These are phyloP conservation scores for Pedionomus torquatus DNA, from an alignment of 2,113 vertebrate species.

Conservation along the genomic window DNA sequence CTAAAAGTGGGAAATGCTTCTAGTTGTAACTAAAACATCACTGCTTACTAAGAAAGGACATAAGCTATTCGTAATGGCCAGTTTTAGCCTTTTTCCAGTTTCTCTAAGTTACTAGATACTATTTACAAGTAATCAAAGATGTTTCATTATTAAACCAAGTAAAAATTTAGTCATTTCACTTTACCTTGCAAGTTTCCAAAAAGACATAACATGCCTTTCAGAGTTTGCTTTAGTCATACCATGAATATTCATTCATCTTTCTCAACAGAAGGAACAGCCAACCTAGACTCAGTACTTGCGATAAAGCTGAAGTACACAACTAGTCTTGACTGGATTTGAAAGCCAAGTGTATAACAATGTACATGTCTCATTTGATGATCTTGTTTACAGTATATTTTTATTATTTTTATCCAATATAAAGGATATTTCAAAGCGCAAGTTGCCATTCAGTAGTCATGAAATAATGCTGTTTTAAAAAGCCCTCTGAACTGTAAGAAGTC, in stretches of 20 bases:
- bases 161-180: background rate
- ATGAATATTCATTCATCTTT: background rate
- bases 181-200: background rate
- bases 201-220: background rate
- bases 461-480: background rate
- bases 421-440: background rate
- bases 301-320: background rate
- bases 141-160: background rate
- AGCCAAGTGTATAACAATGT: background rate
- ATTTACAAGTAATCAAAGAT: background rate
- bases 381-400: background rate
- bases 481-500: background rate
- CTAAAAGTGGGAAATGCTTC: background rate
- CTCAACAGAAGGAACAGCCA: background rate
- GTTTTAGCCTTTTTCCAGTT: background rate
- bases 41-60: background rate
- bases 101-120: background rate
- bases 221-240: background rate
- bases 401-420: background rate
- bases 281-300: background rate
- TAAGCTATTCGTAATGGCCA: background rate
- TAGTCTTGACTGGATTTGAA: background rate
- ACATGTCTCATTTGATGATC: background rate
- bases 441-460: background rate
- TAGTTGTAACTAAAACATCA: background rate